Evolutionary conservation across 2,888 invertebrate genomes (phyloP).

Genomic region (Agonopterix subpropinquella): DNA sequence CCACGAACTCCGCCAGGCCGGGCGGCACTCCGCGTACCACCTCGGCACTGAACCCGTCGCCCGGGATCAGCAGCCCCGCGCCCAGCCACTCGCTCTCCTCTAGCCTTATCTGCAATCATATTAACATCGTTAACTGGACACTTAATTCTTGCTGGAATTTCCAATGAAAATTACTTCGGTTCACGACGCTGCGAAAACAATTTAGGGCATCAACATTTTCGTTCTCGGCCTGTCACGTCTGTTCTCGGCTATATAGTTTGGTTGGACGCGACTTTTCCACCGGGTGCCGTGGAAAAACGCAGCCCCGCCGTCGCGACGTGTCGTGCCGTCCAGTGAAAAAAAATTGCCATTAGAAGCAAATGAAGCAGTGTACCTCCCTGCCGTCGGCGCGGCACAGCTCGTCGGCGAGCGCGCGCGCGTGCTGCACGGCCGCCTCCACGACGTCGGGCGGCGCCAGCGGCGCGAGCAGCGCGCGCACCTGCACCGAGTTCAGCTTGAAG

Average conservation of each 20-base stretch:
- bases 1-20: slow-evolving; percentile 88
- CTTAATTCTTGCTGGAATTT: too few relatives aligned
- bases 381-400: slow-evolving; percentile 94
- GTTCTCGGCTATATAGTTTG: too few relatives aligned
- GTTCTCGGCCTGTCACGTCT: too few relatives aligned
- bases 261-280: too few relatives aligned
- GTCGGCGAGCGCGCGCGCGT: slow-evolving; percentile 93
- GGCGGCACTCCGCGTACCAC: slow-evolving; percentile 96
- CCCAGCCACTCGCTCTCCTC: slow-evolving; percentile 95
- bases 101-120: slow-evolving; percentile 75
- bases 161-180: too few relatives aligned
- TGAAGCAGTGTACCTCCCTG: slow-evolving; percentile 78
- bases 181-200: too few relatives aligned
- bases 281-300: neutral
- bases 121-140: too few relatives aligned
- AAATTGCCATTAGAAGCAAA: neutral
- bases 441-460: slow-evolving; percentile 74
- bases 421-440: slow-evolving; percentile 82
- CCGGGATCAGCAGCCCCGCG: slow-evolving; percentile 93
- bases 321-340: too few relatives aligned
- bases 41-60: slow-evolving; percentile 98
- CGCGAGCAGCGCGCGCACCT: slow-evolving; percentile 87
- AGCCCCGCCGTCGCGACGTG: neutral
- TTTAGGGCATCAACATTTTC: too few relatives aligned
- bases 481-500: slow-evolving; percentile 97